Base-by-base conservation (phyloP, 1,140 invertebrate genomes). In the Macrostomum lignano region DNA sequence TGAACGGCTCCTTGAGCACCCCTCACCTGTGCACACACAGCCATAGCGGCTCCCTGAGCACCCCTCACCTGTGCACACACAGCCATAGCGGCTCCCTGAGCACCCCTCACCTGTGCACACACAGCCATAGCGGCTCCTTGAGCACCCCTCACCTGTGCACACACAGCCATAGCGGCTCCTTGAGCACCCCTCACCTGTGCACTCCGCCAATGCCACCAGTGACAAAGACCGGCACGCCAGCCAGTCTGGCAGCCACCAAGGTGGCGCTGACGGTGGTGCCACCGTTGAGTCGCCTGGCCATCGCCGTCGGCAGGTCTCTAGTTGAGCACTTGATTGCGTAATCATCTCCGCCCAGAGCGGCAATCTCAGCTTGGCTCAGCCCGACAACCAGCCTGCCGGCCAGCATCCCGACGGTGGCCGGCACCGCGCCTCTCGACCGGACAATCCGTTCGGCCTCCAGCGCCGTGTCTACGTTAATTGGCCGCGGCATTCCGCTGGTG, bases 231-330 rank as follows among this genome's bases (percentile, higher is more conserved):
- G 67, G 62, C 46, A 96, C 84, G 6, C 71, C 72, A 20, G 70
- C 69, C 40, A 64, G 53, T 25, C 77, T 61, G 2, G 82, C 73
- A 9, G 74, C 62, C 7, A 81, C 59, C 60, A 94, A 73, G 3
- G 88, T 98, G 3, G 72, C 79, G 4, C 82, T 73, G 1, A 96
- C 86, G 1, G 88, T 98, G 0, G 84, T 96, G 2, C 86, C 86
- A 6, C 84, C 88, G 60, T 71, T 69, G 11, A 15, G n/a, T 21
- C 36, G 17, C 19, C 31, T 11, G 25, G 34, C 14, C 31, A 15
- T 7, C n/a, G 13, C 10, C 9, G 21, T 22, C 13, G 77, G 66
- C 19, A 93, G 62, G 61, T 94, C 86, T 37, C 82, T 61, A 28
- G 73, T 56, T 0, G 84, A 91, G 10, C 72, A 70, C 58, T 84